These are phyloP conservation scores for Enteromius radiatus DNA, from an alignment of 2,797 vertebrate genomes.

Conservation along the genomic window DNA sequence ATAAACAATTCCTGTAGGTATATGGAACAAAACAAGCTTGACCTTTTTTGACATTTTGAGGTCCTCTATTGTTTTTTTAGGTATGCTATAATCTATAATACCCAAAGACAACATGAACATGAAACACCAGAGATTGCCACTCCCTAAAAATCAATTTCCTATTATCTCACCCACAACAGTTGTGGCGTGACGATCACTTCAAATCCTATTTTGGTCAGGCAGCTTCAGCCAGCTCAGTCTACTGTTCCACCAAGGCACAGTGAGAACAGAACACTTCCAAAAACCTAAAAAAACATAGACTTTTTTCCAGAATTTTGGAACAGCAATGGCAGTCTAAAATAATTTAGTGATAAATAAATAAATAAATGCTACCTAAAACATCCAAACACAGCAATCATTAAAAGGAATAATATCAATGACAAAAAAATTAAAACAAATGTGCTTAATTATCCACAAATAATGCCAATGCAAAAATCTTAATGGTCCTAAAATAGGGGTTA, in stretches of 20 bases:
- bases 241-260: constrained; percentile 12
- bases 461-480: not conserved
- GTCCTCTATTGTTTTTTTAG: constrained; percentile 4
- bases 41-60: not conserved
- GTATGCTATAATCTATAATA: constrained; percentile 27
- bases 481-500: not conserved
- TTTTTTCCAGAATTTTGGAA: not conserved
- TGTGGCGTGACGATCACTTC: constrained; percentile 44
- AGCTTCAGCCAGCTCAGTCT: constrained; percentile 39
- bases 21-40: not conserved
- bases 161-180: constrained; percentile 44
- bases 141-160: constrained; percentile 45
- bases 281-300: not conserved
- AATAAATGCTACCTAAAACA: no score
- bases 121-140: constrained; percentile 34
- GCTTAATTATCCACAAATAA: not conserved
- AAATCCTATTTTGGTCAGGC: constrained; percentile 50
- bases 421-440: not conserved
- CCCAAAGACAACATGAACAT: constrained; percentile 32
- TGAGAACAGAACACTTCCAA: constrained; percentile 21
- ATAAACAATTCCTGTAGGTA: not conserved
- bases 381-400: not conserved
- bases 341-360: no score
- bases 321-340: no score
- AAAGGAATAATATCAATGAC: not conserved